These are phyloP conservation scores for Punctoribates punctum DNA, from an alignment of 2,888 invertebrate species.

Conservation along the genomic window DNA sequence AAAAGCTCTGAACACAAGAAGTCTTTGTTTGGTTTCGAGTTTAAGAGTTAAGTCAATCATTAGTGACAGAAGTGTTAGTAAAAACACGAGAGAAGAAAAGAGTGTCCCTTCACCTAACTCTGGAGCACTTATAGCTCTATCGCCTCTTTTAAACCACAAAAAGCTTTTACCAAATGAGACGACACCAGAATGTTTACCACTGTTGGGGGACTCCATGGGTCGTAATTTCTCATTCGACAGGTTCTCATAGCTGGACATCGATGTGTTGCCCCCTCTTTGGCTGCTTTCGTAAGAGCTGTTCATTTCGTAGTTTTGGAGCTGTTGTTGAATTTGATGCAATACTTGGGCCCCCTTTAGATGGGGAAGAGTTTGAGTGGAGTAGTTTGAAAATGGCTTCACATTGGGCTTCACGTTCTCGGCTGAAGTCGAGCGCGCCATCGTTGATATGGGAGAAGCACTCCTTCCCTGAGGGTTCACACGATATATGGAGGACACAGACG, in stretches of 20 bases:
- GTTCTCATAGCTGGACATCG: slow-evolving; percentile 12
- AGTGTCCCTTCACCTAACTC: slow-evolving; percentile 69
- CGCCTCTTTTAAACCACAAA: slow-evolving; percentile 57
- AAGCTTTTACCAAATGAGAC: slow-evolving; percentile 70
- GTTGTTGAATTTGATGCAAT: slow-evolving; percentile 46
- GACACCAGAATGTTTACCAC: slow-evolving; percentile 52
- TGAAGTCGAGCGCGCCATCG: slow-evolving; percentile 41
- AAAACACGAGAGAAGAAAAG: slow-evolving; percentile 28
- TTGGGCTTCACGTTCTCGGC: slow-evolving; percentile 38
- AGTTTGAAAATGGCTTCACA: background rate
- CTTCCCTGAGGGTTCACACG: slow-evolving; percentile 9
- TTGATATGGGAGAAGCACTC: background rate
- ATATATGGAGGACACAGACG: slow-evolving; percentile 21
- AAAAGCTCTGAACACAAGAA: slow-evolving; percentile 1
- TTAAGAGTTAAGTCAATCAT: slow-evolving; percentile 26
- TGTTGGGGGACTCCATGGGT: background rate
- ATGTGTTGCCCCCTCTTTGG: background rate
- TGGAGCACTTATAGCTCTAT: slow-evolving; percentile 79
- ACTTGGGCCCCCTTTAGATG: slow-evolving; percentile 46
- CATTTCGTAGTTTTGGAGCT: slow-evolving; percentile 40
- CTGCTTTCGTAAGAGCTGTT: slow-evolving; percentile 25
- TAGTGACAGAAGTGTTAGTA: slow-evolving; percentile 11
- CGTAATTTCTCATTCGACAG: slow-evolving; percentile 14
- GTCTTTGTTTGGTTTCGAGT: slow-evolving; percentile 16
- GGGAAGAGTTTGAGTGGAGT: slow-evolving; percentile 49